Evolutionary conservation across 1,140 invertebrate species (phyloP), one percentile per base, ranked within the genome.

Genomic region (Dendrolimus kikuchii): DNA sequence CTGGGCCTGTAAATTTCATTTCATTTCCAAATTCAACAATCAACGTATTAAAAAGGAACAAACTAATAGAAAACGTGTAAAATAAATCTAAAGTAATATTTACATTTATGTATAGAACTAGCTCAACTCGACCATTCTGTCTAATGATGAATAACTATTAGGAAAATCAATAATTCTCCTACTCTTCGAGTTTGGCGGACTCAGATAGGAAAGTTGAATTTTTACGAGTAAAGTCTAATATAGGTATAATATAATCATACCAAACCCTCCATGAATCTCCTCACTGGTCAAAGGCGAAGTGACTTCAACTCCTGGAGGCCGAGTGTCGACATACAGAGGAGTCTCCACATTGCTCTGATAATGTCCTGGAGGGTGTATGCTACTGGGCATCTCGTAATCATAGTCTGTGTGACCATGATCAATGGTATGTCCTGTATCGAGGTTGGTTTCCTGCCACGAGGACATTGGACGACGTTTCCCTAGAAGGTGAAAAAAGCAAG

Each of bases 371-470:
- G 72, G 66, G 7, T 68, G 40, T 5, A 78, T 41, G 3, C 23
- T 23, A 23, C 23, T 3, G 5, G 61, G 64, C 1, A 51, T 53
- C 1, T 75, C 71, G 38, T 74, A 79, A 9, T 84, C 75, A 43
- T 78, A 80, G 5, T 79, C 76, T 1, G 67, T 60, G 5, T 78
- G 73, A 5, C 90, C 90, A 57, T 91, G 90, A 64, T 93, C 92
- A 23, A 90, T 78, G 0, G 91, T 92, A 51, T 91, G 88, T 55
- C 93, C 92, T 0, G 93, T 92, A 74, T 97, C 96, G 39, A 98
- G 75, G 86, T 98, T 96, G 1, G 95, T 97, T 82, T 97, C 95
- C n/a, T 94, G 87, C 93, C 96, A 97, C 7, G 91, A 90, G 37
- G 86, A 87, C n/a, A 69, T 71, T 3, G 74, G 71, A 2, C 82